phyloP scores from a whole-genome alignment of 2,888 invertebrate species.

The Peribatodes rhomboidaria region DNA sequence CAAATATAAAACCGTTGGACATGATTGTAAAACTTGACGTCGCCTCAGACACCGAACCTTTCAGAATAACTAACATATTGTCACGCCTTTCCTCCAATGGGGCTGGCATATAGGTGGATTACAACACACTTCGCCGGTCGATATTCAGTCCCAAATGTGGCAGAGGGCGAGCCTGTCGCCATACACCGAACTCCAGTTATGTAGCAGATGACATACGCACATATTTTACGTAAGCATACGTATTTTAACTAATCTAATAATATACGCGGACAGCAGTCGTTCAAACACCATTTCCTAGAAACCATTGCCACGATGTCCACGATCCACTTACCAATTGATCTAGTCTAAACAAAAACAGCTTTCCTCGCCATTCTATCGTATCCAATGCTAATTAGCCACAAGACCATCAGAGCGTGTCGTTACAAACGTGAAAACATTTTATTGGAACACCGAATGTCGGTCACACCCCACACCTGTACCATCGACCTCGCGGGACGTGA shows the following conservation, averaged over 20 bases:
- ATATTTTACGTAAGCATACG: too few relatives aligned
- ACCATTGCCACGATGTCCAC: neutral
- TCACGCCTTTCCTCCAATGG: too few relatives aligned
- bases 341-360: constrained; percentile 11
- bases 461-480: constrained; percentile 54
- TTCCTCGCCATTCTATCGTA: constrained; percentile 36
- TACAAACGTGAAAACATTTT: constrained; percentile 53
- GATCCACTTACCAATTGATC: neutral
- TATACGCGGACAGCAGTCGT: neutral
- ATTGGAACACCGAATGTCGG: constrained; percentile 59
- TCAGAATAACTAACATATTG: too few relatives aligned
- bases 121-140: too few relatives aligned
- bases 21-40: too few relatives aligned
- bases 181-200: too few relatives aligned
- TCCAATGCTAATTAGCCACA: constrained; percentile 46
- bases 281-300: neutral
- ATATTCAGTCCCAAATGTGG: too few relatives aligned
- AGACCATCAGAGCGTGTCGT: constrained; percentile 48
- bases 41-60: too few relatives aligned
- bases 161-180: too few relatives aligned
- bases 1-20: too few relatives aligned
- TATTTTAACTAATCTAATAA: neutral
- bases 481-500: constrained; percentile 22
- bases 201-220: too few relatives aligned
- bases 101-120: too few relatives aligned